Evolutionary conservation across 2,888 invertebrate genomes (phyloP).

Genomic region (Eutolmus rufibarbis): DNA sequence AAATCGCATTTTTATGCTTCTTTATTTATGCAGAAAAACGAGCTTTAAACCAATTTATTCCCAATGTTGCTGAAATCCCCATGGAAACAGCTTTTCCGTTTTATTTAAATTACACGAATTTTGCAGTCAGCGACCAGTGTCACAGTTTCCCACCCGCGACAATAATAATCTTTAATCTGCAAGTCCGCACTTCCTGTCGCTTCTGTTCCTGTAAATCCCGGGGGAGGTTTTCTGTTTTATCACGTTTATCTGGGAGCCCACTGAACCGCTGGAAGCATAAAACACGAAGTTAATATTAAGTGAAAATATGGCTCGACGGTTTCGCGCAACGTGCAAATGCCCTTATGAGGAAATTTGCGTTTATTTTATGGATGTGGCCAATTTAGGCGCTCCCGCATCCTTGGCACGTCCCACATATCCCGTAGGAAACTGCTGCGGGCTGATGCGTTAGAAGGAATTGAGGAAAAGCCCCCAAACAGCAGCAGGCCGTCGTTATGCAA

Average conservation of each 20-base stretch:
- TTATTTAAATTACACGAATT: background rate
- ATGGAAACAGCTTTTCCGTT: background rate
- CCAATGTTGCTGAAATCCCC: background rate
- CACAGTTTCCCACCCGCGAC: background rate
- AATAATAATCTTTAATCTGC: background rate
- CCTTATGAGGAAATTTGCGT: background rate
- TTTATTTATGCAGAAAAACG: background rate
- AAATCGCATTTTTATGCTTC: background rate
- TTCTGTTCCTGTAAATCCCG: background rate
- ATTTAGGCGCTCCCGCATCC: background rate
- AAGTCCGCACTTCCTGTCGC: background rate
- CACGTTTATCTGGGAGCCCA: background rate
- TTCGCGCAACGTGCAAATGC: background rate
- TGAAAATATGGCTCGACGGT: conserved; percentile 17
- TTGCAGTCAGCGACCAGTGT: background rate
- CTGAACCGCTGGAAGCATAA: background rate
- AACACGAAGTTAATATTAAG: conserved; percentile 24
- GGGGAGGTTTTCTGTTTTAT: background rate
- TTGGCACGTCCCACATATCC: background rate
- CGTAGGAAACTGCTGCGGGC: background rate
- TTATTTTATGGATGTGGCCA: conserved; percentile 6
- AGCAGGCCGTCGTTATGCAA: background rate
- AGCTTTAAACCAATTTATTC: background rate
- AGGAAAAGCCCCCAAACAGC: background rate
- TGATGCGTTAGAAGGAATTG: background rate